phyloP scores from a whole-genome alignment of 2,888 invertebrate genomes.

The Osmoderma eremita region DNA sequence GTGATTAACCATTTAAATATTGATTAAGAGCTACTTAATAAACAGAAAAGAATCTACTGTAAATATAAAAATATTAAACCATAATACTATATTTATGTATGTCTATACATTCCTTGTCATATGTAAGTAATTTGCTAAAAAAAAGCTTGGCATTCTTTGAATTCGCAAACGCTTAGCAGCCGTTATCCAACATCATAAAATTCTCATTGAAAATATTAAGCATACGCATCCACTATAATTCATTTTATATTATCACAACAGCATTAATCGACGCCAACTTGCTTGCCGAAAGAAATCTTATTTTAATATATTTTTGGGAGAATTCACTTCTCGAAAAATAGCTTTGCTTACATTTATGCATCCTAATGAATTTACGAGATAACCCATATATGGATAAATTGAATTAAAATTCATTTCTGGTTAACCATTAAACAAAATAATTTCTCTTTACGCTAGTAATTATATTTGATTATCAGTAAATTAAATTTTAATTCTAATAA shows the following conservation, averaged over 20 bases:
- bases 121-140: slow-evolving; percentile 33
- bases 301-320: neutral
- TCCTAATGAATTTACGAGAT: too few species aligned
- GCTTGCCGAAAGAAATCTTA: neutral
- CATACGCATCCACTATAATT: too few species aligned
- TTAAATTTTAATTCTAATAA: too few species aligned
- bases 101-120: slow-evolving; percentile 14
- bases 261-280: too few species aligned
- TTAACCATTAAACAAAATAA: too few species aligned
- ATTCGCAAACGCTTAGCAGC: slow-evolving; percentile 32
- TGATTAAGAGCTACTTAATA: slow-evolving; percentile 14
- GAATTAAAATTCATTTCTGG: too few species aligned
- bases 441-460: too few species aligned
- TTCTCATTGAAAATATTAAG: neutral
- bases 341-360: too few species aligned
- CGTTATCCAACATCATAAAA: slow-evolving; percentile 12
- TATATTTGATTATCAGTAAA: too few species aligned
- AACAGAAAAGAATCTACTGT: neutral
- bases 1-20: slow-evolving; percentile 27
- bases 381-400: too few species aligned
- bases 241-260: too few species aligned
- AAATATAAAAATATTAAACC: neutral
- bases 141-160: slow-evolving; percentile 28
- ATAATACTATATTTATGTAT: slow-evolving; percentile 16
- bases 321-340: too few species aligned